A percentile compares a stretch with the other conserved stretches of the same genome.
phyloP scores from a whole-genome alignment of 2,797 vertebrate species.

The Lacerta viridis region DNA sequence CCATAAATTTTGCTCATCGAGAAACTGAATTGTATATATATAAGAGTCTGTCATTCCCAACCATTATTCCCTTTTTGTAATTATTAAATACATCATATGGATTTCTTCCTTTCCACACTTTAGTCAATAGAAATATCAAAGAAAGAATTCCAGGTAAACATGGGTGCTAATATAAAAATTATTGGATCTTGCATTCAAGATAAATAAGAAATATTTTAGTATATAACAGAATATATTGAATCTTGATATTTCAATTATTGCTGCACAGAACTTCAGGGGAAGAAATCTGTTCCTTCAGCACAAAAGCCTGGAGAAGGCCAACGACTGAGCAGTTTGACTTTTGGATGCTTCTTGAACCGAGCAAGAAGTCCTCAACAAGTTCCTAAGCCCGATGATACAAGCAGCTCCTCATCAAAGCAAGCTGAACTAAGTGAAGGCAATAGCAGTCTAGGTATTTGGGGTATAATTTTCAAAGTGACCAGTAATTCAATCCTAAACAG shows the following conservation, averaged over 20 bases:
- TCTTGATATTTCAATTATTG: slow-evolving; percentile 49
- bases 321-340: slow-evolving; percentile 92
- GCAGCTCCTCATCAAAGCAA: slow-evolving; percentile 77
- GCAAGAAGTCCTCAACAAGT: slow-evolving; percentile 90
- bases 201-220: slow-evolving; percentile 6
- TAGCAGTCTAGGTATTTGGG: slow-evolving; percentile 71
- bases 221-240: slow-evolving; percentile 41
- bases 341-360: slow-evolving; percentile 94
- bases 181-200: neutral
- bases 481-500: neutral
- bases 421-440: slow-evolving; percentile 67
- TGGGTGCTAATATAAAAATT: neutral
- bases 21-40: neutral
- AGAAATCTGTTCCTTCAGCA: slow-evolving; percentile 70
- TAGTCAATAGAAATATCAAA: slow-evolving; percentile 26
- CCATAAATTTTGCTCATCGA: neutral
- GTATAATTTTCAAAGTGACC: neutral
- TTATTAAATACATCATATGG: neutral
- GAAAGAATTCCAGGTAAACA: neutral
- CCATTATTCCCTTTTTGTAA: neutral
- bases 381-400: slow-evolving; percentile 84
- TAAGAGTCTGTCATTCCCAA: neutral
- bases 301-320: slow-evolving; percentile 88
- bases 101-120: slow-evolving; percentile 3
- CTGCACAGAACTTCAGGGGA: slow-evolving; percentile 77